phyloP scores from a whole-genome alignment of 2,888 invertebrate genomes.

The Ochlodes sylvanus region DNA sequence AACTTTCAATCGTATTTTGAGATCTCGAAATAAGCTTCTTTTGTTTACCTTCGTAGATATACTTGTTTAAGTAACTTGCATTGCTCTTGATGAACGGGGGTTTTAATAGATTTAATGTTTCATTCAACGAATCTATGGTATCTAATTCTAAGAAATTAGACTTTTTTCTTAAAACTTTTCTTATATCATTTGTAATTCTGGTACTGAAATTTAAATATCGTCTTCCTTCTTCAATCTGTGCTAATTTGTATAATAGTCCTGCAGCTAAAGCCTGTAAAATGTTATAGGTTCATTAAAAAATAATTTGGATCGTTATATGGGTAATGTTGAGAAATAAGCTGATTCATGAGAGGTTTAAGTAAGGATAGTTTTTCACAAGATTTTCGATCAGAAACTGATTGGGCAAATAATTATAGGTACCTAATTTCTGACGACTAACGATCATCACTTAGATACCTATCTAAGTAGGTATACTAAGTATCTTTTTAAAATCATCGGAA shows the following conservation, averaged over 20 bases:
- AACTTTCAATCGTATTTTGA: slow-evolving; percentile 41
- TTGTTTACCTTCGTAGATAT: slow-evolving; percentile 57
- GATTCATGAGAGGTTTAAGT: no score
- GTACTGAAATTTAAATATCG: slow-evolving; percentile 71
- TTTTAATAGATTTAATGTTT: slow-evolving; percentile 58
- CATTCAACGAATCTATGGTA: slow-evolving; percentile 58
- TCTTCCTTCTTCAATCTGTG: slow-evolving; percentile 69
- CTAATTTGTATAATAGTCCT: slow-evolving; percentile 60
- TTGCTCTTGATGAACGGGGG: slow-evolving; percentile 56
- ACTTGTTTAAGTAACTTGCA: slow-evolving; percentile 59
- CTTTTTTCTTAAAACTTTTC: slow-evolving; percentile 63
- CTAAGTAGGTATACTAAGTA: no score
- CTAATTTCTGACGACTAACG: neutral
- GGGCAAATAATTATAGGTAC: no score
- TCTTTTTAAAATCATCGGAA: no score
- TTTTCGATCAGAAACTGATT: no score
- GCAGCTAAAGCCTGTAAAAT: slow-evolving; percentile 65
- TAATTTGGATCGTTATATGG: no score
- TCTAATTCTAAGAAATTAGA: slow-evolving; percentile 54
- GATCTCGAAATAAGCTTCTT: slow-evolving; percentile 54
- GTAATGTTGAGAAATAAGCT: no score
- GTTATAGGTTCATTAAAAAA: neutral
- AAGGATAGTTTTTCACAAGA: no score
- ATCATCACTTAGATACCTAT: no score
- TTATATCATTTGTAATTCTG: slow-evolving; percentile 69